Percentiles rank a stretch among this genome's conserved stretches.
phyloP scores from a whole-genome alignment of 2,113 vertebrate species.

The Gymnocephalus cernua region DNA sequence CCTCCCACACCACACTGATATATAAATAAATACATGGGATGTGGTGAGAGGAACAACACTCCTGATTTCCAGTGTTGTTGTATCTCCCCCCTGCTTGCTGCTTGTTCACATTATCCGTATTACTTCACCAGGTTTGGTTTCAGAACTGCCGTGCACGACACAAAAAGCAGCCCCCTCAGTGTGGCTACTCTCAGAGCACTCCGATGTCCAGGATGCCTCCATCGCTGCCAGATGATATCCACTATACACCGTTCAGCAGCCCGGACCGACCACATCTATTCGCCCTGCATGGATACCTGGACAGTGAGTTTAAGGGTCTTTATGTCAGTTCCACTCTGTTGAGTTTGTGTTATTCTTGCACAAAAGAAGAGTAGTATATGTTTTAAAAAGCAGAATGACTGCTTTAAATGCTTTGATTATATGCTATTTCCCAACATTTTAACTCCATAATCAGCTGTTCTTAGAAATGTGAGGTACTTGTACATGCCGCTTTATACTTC shows the following conservation, averaged over 20 bases:
- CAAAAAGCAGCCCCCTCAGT: conserved; percentile 95
- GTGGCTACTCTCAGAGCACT: conserved; percentile 86
- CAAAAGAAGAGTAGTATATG: not conserved
- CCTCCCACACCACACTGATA: not conserved
- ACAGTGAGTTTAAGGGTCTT: conserved; percentile 84
- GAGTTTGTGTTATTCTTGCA: not conserved
- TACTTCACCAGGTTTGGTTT: conserved; percentile 92
- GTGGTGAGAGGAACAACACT: not conserved
- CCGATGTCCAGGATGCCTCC: conserved; percentile 89
- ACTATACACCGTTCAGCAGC: conserved; percentile 92
- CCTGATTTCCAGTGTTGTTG: not conserved
- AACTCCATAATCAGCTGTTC: not conserved
- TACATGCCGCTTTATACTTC: not conserved
- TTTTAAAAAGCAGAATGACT: not conserved
- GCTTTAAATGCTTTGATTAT: not conserved
- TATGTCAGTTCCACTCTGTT: not conserved
- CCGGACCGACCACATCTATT: conserved; percentile 92
- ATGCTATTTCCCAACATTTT: not conserved
- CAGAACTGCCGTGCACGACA: conserved; percentile 97
- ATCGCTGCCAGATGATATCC: conserved; percentile 89
- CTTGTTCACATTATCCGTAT: conserved; percentile 7
- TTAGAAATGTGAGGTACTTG: not conserved
- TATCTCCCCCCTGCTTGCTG: not conserved
- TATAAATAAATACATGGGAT: conserved; percentile 5
- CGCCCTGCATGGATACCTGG: conserved; percentile 93